Percentiles rank a stretch among this genome's conserved stretches.
Conservation (phyloP, 2,113 vertebrate genomes). For the Brachyistius frenatus region DNA sequence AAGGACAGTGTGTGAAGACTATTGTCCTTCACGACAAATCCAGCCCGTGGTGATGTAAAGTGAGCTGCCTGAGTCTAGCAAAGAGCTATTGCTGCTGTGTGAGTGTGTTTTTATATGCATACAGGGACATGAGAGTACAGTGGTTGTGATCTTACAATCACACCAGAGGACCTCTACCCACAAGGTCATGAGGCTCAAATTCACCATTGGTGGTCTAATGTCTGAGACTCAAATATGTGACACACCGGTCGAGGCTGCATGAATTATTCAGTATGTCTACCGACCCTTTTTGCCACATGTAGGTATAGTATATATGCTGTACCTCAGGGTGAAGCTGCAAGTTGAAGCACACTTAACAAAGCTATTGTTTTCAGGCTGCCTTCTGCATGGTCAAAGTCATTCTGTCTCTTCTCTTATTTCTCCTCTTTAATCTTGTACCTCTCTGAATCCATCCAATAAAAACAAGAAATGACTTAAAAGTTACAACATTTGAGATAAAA, state of each 20-base stretch:
- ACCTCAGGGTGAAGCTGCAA: background rate
- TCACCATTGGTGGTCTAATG: constrained; percentile 44
- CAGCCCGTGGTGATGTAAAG: constrained; percentile 18
- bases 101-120: constrained; percentile 49
- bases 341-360: constrained; percentile 3
- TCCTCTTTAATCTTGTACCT: constrained; percentile 32
- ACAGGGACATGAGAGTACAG: constrained; percentile 35
- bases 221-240: constrained; percentile 24
- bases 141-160: constrained; percentile 62
- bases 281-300: background rate
- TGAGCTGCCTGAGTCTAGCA: constrained; percentile 16
- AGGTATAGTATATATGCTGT: background rate
- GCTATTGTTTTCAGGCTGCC: constrained; percentile 2
- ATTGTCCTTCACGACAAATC: constrained; percentile 4
- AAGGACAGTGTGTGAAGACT: constrained; percentile 4
- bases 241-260: constrained; percentile 9
- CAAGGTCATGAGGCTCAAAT: constrained; percentile 44
- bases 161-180: constrained; percentile 35
- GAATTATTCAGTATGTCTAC: constrained; percentile 1
- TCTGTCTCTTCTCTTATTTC: constrained; percentile 2
- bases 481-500: constrained; percentile 50
- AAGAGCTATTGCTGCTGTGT: background rate
- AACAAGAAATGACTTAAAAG: constrained; percentile 38
- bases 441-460: constrained; percentile 31
- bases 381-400: constrained; percentile 2